Evolutionary conservation across 2,888 invertebrate species (phyloP).

Genomic region (Tachina lurida): DNA sequence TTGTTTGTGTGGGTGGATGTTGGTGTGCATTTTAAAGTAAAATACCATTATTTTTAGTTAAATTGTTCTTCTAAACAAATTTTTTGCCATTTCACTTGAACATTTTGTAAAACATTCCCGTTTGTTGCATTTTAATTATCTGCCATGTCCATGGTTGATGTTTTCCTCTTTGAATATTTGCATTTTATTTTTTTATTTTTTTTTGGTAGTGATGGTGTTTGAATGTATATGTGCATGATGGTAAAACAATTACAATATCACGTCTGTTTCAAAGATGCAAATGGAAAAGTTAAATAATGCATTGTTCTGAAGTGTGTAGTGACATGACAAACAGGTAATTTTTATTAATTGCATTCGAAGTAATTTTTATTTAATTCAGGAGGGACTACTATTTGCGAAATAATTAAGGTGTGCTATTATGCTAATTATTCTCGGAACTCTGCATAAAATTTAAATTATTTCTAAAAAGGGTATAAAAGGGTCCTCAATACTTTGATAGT

Average conservation of each 20-base stretch:
- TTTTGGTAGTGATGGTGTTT: background rate
- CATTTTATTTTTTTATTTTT: background rate
- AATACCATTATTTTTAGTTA: background rate
- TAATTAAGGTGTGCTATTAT: background rate
- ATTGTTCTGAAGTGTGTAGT: background rate
- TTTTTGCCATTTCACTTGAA: slow-evolving; percentile 38
- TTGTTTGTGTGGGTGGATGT: background rate
- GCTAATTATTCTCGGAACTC: background rate
- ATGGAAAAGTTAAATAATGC: background rate
- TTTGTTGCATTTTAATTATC: slow-evolving; percentile 65
- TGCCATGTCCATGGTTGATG: slow-evolving; percentile 51
- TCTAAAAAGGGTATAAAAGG: too few species aligned
- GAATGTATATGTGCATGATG: background rate
- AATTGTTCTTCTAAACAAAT: background rate
- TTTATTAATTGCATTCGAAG: background rate
- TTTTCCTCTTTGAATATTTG: background rate
- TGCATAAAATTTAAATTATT: background rate
- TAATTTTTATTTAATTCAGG: background rate
- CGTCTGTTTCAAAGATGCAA: slow-evolving; percentile 9
- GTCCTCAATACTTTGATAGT: too few species aligned
- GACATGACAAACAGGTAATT: background rate
- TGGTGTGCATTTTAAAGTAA: slow-evolving; percentile 7
- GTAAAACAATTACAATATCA: slow-evolving; percentile 20
- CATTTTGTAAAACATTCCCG: slow-evolving; percentile 36
- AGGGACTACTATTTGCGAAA: background rate